Evolutionary conservation across 2,113 vertebrate genomes (phyloP).

Genomic region (Panthera uncia): DNA sequence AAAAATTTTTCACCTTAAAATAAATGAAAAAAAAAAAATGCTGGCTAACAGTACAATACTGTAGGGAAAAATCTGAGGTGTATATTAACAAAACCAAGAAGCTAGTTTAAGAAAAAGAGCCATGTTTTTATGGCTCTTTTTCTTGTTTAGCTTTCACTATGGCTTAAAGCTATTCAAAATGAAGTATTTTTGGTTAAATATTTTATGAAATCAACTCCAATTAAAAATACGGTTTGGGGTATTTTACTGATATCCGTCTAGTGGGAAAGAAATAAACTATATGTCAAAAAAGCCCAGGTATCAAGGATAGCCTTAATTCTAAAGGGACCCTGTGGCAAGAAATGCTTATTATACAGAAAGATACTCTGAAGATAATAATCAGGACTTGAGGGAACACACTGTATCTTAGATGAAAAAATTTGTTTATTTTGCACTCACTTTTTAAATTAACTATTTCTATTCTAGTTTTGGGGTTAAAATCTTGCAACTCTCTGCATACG

Average conservation of each 20-base stretch:
- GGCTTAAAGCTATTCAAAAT: neutral
- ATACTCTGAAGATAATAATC: neutral
- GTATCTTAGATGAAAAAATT: neutral
- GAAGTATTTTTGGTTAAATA: neutral
- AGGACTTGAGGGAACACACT: constrained; percentile 6
- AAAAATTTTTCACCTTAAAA: neutral
- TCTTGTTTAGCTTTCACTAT: neutral
- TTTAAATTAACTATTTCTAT: neutral
- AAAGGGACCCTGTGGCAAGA: neutral
- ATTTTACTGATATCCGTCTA: neutral
- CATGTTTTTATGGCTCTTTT: too few species aligned
- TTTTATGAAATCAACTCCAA: constrained; percentile 5
- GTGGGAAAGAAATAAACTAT: neutral
- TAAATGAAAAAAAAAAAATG: constrained; percentile 4
- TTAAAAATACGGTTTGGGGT: neutral
- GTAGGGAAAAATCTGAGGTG: neutral
- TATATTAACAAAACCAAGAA: constrained; percentile 2
- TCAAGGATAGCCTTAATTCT: neutral
- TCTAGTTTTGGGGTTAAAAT: constrained; percentile 17
- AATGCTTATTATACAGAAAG: constrained; percentile 3
- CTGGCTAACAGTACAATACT: neutral
- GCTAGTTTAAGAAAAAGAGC: neutral
- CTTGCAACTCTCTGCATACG: neutral
- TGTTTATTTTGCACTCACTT: neutral
- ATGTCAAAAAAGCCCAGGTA: neutral